These are phyloP conservation scores for Eumacrocentrus americanus DNA, from an alignment of 2,888 invertebrate species.

Conservation along the genomic window DNA sequence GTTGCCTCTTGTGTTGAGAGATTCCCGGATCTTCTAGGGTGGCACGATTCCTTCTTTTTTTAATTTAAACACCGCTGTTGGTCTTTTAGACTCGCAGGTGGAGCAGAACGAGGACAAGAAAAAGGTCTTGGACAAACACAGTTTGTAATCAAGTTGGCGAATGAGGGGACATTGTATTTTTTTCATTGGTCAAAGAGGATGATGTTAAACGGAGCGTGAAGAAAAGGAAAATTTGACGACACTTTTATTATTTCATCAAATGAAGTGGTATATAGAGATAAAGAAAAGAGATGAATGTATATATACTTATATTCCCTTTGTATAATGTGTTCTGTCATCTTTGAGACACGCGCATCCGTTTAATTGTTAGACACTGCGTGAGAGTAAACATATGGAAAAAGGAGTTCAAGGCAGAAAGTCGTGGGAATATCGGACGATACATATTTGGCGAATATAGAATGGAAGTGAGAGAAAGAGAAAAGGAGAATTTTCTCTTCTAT, in stretches of 20 bases:
- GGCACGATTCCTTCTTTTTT: neutral
- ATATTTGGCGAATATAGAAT: slow-evolving; percentile 7
- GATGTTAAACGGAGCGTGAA: slow-evolving; percentile 8
- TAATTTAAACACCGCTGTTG: neutral
- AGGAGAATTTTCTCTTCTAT: slow-evolving; percentile 1
- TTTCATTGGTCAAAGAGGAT: neutral
- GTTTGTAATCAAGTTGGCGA: slow-evolving; percentile 2
- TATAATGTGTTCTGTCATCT: slow-evolving; percentile 10
- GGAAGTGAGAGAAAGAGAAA: neutral
- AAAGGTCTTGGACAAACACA: neutral
- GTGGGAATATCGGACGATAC: slow-evolving; percentile 22
- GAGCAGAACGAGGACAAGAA: slow-evolving; percentile 5
- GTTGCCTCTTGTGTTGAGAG: no score
- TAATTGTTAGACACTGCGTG: slow-evolving; percentile 26
- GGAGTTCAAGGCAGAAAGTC: slow-evolving; percentile 29
- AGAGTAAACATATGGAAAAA: slow-evolving; percentile 21
- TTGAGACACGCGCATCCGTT: slow-evolving; percentile 31
- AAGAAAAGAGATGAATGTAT: neutral
- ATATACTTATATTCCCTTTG: neutral
- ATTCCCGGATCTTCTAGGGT: no score
- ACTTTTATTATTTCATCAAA: slow-evolving; percentile 14
- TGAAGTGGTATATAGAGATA: slow-evolving; percentile 5
- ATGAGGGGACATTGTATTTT: neutral
- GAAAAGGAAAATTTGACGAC: slow-evolving; percentile 16
- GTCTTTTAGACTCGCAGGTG: neutral